A percentile compares a stretch with the other conserved stretches of the same genome.
Evolutionary conservation across 2,797 vertebrate species (phyloP).

Genomic region (Anomalospiza imberbis): DNA sequence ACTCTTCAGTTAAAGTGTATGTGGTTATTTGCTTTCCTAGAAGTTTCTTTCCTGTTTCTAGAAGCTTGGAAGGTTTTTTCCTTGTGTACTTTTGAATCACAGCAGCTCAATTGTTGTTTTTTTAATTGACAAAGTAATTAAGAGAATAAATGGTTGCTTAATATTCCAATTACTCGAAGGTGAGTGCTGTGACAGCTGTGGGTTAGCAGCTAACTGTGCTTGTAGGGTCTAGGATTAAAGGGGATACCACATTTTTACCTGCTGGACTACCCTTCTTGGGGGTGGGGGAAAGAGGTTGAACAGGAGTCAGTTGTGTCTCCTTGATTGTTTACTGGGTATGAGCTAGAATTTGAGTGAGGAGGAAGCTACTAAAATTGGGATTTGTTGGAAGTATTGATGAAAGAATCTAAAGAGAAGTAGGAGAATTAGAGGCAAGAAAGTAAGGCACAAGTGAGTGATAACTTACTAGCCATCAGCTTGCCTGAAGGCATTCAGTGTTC

Average conservation of each 20-base stretch:
- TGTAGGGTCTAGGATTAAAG: not conserved
- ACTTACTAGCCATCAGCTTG: not conserved
- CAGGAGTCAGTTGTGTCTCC: not conserved
- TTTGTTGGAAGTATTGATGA: not conserved
- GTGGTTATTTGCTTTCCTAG: not conserved
- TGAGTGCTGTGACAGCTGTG: not conserved
- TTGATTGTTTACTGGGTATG: not conserved
- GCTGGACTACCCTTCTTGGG: fast-evolving
- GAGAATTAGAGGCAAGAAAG: not conserved
- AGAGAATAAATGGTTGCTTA: not conserved
- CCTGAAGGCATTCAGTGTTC: not conserved
- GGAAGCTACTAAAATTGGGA: not conserved
- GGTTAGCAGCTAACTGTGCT: not conserved
- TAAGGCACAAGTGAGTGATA: not conserved
- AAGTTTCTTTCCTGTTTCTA: not conserved
- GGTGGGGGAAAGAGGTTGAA: not conserved
- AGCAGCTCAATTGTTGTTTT: not conserved
- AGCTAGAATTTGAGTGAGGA: not conserved
- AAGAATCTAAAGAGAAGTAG: not conserved
- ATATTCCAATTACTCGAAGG: not conserved
- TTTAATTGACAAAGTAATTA: not conserved
- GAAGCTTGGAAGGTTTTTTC: not conserved
- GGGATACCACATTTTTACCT: not conserved
- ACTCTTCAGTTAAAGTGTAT: not conserved
- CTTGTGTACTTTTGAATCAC: not conserved